A percentile compares a stretch with the other conserved stretches of the same genome.
phyloP scores from a whole-genome alignment of 2,888 invertebrate species.

The Caenorhabditis angaria region DNA sequence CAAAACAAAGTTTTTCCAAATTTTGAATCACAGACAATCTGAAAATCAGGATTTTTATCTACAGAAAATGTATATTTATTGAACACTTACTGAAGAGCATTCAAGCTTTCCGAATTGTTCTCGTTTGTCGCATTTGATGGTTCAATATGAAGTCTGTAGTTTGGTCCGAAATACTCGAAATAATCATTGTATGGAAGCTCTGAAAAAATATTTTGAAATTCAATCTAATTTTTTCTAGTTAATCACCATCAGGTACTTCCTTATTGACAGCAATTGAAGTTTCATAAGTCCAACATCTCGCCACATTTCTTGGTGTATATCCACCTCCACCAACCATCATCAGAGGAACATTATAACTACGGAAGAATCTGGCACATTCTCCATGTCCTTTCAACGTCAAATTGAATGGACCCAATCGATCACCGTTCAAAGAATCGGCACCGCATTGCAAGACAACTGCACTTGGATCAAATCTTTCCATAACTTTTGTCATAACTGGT shows the following conservation, averaged over 20 bases:
- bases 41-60: background rate
- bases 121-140: slow-evolving; percentile 58
- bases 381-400: slow-evolving; percentile 64
- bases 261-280: slow-evolving; percentile 79
- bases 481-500: slow-evolving; percentile 78
- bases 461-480: slow-evolving; percentile 98
- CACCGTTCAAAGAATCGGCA: slow-evolving; percentile 95
- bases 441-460: slow-evolving; percentile 98
- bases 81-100: slow-evolving; percentile 51
- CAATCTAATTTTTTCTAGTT: background rate
- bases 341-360: slow-evolving; percentile 94
- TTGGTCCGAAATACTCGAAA: slow-evolving; percentile 68
- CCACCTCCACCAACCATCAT: slow-evolving; percentile 92
- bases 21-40: slow-evolving; percentile 59
- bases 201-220: slow-evolving; percentile 11
- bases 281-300: slow-evolving; percentile 93
- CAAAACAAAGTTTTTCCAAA: slow-evolving; percentile 59
- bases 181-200: slow-evolving; percentile 70
- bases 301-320: slow-evolving; percentile 68
- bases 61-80: slow-evolving; percentile 3
- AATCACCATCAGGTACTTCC: slow-evolving; percentile 60
- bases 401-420: slow-evolving; percentile 90
- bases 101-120: slow-evolving; percentile 59
- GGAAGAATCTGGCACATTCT: slow-evolving; percentile 92
- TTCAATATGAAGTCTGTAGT: slow-evolving; percentile 67